Conservation (phyloP, 1,140 invertebrate genomes). For the Solenopsis fugax region DNA sequence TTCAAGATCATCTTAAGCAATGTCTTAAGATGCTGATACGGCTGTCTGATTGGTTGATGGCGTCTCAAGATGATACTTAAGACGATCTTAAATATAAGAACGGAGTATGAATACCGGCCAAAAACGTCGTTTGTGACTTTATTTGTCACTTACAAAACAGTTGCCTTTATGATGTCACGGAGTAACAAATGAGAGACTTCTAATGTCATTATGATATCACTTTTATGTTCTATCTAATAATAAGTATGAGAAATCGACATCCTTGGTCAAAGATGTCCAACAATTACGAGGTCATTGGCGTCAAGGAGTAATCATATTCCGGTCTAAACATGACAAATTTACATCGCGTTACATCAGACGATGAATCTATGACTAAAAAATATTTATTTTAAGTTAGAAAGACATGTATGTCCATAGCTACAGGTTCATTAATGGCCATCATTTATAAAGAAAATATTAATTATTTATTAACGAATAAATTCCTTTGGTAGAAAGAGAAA, state of each 20-base stretch:
- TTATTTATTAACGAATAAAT: background rate
- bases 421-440: background rate
- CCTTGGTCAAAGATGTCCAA: background rate
- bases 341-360: constrained; percentile 18
- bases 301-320: constrained; percentile 20
- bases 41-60: too few relatives aligned
- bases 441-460: background rate
- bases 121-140: too few relatives aligned
- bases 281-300: constrained; percentile 29
- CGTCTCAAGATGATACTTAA: too few relatives aligned
- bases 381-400: background rate
- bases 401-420: background rate
- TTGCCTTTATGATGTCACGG: too few relatives aligned
- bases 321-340: constrained; percentile 33
- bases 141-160: too few relatives aligned
- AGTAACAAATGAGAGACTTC: too few relatives aligned
- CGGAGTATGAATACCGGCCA: too few relatives aligned
- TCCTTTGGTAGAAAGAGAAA: background rate
- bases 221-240: too few relatives aligned
- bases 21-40: too few relatives aligned
- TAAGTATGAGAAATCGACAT: background rate
- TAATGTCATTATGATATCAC: too few relatives aligned
- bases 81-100: too few relatives aligned
- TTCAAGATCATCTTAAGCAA: too few relatives aligned
- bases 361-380: background rate